Base-by-base conservation (phyloP, 2,888 invertebrate species). In the Heterodera filipjevi region DNA sequence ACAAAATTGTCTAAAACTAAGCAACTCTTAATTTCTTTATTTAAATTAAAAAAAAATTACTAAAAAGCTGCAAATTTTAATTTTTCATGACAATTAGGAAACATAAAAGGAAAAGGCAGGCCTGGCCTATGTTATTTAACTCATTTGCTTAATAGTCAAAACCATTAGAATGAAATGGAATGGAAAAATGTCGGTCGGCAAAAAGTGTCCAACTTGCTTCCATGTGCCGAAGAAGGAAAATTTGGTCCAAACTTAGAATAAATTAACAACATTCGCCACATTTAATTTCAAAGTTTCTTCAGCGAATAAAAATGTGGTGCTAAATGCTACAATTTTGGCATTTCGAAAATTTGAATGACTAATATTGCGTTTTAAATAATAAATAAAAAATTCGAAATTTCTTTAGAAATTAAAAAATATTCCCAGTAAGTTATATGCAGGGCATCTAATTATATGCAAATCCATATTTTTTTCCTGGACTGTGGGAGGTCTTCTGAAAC, bases 91-190 rank as follows among this genome's bases (percentile, higher is more conserved):
- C 16, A 22, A n/a, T 53, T 53, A 22, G 8, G 39, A 39, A 39
- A 39, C 8, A 39, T 12, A 39, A 39, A 53, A 53, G 22, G 1
- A 19, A 53, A 16, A 3, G 53, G n/a, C 53, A 16, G 19, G 27
- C 3, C 10, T 59, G n/a, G n/a, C n/a, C n/a, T n/a, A n/a, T n/a
- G n/a, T 59, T 59, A 27, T 59, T 59, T 59, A 27, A 59, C 59
- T 59, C 59, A 59, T 59, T 59, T 53, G 10, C 59, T n/a, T 59
- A n/a, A 59, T 27, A 59, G 59, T 27, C 59, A 59, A 59, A 59
- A 59, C 59, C 27, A 59, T 59, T 59, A 59, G n/a, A 59, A 59
- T 22, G 27, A 27, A 8, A 59, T 27, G n/a, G 59, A 5, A 10
- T n/a, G 27, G 59, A 59, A 59, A 59, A 27, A 8, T 59, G 27